phyloP scores from a whole-genome alignment of 2,113 vertebrate species.

The Crotalus helleri region DNA sequence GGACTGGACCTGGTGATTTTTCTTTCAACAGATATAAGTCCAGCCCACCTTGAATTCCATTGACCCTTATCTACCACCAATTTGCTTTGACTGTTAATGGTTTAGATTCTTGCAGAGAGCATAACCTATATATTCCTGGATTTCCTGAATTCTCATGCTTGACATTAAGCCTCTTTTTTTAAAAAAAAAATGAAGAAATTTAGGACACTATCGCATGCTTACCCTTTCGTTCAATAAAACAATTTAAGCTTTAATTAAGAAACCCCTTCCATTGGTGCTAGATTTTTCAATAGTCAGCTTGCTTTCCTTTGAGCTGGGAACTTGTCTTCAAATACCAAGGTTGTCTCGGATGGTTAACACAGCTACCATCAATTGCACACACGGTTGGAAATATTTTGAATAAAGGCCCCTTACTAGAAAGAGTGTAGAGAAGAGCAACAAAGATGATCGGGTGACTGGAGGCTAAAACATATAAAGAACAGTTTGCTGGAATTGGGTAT shows the following conservation, averaged over 20 bases:
- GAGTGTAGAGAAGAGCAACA: no score
- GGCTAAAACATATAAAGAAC: no score
- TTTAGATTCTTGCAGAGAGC: no score
- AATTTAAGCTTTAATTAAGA: background rate
- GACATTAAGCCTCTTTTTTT: no score
- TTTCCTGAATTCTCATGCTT: background rate
- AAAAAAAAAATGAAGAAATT: background rate
- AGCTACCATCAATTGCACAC: background rate
- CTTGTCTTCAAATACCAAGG: background rate
- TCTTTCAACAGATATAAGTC: no score
- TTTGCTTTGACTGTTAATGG: no score
- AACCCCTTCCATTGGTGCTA: background rate
- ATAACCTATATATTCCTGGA: background rate
- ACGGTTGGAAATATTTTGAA: background rate
- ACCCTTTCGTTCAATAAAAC: background rate
- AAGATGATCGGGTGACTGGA: no score
- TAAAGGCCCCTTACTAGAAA: background rate
- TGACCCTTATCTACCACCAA: no score
- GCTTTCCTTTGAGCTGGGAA: background rate
- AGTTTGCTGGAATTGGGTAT: no score
- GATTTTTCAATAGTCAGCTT: background rate
- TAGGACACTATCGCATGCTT: background rate
- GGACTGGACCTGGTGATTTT: no score
- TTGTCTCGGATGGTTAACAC: conserved; percentile 9
- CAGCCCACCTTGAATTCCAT: no score